These are phyloP conservation scores for Valencia hispanica DNA, from an alignment of 2,797 vertebrate genomes.

Conservation along the genomic window DNA sequence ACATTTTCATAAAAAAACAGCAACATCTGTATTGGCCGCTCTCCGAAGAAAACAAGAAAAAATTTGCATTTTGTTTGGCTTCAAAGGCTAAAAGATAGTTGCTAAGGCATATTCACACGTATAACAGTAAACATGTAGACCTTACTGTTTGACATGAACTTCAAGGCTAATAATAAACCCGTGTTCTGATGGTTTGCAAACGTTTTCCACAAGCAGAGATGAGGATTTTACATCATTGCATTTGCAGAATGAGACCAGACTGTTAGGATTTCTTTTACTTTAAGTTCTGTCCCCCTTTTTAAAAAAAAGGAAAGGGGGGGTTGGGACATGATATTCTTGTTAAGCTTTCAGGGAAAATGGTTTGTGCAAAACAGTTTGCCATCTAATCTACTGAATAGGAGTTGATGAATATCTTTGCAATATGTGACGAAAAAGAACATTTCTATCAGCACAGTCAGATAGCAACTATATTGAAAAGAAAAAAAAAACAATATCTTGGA, in stretches of 20 bases:
- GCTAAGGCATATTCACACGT: conserved; percentile 15
- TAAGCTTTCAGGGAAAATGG: conserved; percentile 58
- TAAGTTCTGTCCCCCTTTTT: conserved; percentile 27
- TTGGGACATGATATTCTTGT: conserved; percentile 44
- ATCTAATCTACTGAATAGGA: conserved; percentile 54
- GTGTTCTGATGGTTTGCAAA: conserved; percentile 11
- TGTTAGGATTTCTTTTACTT: conserved; percentile 20
- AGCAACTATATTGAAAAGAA: conserved; percentile 10
- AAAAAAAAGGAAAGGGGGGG: conserved; percentile 9
- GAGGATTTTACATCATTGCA: conserved; percentile 5
- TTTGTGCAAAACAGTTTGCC: conserved; percentile 65
- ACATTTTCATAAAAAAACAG: conserved; percentile 15
- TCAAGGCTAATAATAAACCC: conserved; percentile 35
- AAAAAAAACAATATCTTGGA: conserved; percentile 28
- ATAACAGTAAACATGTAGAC: conserved; percentile 21
- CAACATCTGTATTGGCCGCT: conserved; percentile 17
- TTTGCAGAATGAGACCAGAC: conserved; percentile 7
- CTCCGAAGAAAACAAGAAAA: conserved; percentile 3
- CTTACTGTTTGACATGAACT: conserved; percentile 18
- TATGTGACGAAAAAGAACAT: conserved; percentile 56
- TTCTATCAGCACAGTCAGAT: conserved; percentile 69
- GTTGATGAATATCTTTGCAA: conserved; percentile 69
- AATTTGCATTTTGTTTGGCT: conserved; percentile 2
- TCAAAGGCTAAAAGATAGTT: conserved; percentile 49
- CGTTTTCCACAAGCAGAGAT: conserved; percentile 35